These are phyloP conservation scores for Hypercompe scribonia DNA, from an alignment of 2,888 invertebrate species.

Conservation along the genomic window DNA sequence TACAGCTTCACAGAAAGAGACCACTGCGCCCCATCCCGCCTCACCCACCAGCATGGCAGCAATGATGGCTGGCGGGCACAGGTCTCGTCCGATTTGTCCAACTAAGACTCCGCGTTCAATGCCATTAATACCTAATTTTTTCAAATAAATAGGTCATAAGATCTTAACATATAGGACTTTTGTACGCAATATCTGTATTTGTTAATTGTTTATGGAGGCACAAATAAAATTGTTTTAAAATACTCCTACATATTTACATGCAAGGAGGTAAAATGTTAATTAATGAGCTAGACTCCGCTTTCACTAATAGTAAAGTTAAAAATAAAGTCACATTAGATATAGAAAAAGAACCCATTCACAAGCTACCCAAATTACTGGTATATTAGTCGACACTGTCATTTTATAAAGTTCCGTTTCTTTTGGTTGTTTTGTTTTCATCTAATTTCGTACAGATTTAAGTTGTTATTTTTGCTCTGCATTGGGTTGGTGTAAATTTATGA, in stretches of 20 bases:
- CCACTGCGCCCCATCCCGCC: too few species aligned
- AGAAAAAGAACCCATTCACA: neutral
- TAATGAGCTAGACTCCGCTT: neutral
- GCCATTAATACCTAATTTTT: too few species aligned
- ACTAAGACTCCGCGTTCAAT: too few species aligned
- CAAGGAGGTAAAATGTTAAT: neutral
- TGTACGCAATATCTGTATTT: neutral
- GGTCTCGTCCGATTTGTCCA: too few species aligned
- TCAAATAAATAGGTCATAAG: too few species aligned
- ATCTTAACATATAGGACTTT: too few species aligned
- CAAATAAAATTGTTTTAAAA: neutral
- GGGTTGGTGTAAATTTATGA: neutral
- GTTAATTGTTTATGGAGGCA: neutral
- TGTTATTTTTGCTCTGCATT: constrained; percentile 15
- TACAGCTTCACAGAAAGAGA: too few species aligned
- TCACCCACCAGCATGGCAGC: too few species aligned
- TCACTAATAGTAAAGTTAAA: neutral
- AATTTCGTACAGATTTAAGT: constrained; percentile 2
- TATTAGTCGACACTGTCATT: neutral
- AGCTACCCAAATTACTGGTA: neutral
- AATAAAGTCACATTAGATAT: neutral
- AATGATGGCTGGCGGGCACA: too few species aligned
- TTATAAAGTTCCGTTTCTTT: neutral
- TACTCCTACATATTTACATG: neutral
- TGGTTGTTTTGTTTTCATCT: neutral